Base-by-base conservation (phyloP, 2,797 vertebrate species). In the Remorina albescens region DNA sequence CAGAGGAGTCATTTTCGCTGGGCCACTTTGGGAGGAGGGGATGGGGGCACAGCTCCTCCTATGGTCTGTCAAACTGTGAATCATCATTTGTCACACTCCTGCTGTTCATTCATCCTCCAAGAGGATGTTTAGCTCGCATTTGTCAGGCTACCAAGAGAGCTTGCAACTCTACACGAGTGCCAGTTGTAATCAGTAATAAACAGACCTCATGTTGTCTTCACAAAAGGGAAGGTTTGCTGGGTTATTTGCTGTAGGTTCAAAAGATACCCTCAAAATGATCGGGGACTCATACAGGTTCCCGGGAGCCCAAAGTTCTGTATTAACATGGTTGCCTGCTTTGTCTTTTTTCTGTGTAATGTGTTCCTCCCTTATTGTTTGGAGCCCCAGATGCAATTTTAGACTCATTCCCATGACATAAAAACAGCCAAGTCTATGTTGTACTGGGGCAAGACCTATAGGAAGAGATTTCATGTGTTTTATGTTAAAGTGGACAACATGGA, bases 341-440 rank as follows among this genome's bases (percentile, higher is more conserved):
- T 84, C 77, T 65, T 65, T 39, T 58, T 42, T 67, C 57, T 74
- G 54, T 83, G 60, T 59, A 79, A 86, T 80, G 63, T 81, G 60
- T 73, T 72, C 71, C 74, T 84, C 78, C 84, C 84, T 90, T 74
- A 90, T 82, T 85, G 63, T 68, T 41, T 78, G 46, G 34, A 83
- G 76, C 85, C 76, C 78, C 71, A 67, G 21, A 26, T 13, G 76
- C 76, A 93, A 92, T 91, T 92, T 94, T 91, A 89, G 83, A 66
- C 18, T 18, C 47, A 69, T 81, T 90, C 88, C 79, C 90, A 78
- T 87, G 86, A 85, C 32, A 50, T 79, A 84, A 74, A 80, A 85
- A 74, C 75, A 80, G 80, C 60, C 50, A 76, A 81, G 84, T 79
- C 71, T 72, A 86, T 84, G 80, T 86, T 85, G 54, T 62, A 71